Base-by-base conservation (phyloP, 2,113 vertebrate species). In the Festucalex cinctus region DNA sequence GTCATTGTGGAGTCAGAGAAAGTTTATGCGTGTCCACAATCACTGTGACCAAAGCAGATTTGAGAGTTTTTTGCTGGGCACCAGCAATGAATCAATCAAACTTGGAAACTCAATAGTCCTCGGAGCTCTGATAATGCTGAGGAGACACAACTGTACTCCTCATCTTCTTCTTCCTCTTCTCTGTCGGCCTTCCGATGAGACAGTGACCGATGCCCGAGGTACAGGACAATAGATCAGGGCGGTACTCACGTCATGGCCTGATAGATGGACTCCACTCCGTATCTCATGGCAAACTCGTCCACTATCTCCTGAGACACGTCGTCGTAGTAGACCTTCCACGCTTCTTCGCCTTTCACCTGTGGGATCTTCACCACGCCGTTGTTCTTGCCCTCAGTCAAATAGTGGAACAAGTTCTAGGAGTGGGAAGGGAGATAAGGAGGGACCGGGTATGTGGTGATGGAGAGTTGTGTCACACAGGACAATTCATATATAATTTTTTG, bases 241-340 rank as follows among this genome's bases (percentile, higher is more conserved):
- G 85, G 78, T 86, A 88, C 89, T 89, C 71, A 98, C 97, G 96
- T 98, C 97, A 99, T 99, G 65, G 97, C 97, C 89, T 98, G 97
- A 88, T 99, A 99, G 91, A 98, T 99, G 75, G 95, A 94, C 80
- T 99, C 97, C 80, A 99, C 93, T 75, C 97, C 97, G 6, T 96
- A 99, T 76, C 97, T 94, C 93, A 98, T 96, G 71, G 97, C 97
- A 69, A 98, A 99, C 84, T 99, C 97, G 84, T 99, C 97, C 35
- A 99, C 96, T 63, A 99, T 99, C 91, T 99, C 97, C 76, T 99
- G 97, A 6, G 96, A 93, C 4, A 93, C 90, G 1, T 96, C 96
- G 66, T 98, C 95, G 78, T 93, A 98, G 89, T 98, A 99, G 72
- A 98, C 96, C 85, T 98, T 99, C 96, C 97, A 98, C 63, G 96